Evolutionary conservation across 2,113 vertebrate species (phyloP).

Genomic region (Amblyopsis rosae): DNA sequence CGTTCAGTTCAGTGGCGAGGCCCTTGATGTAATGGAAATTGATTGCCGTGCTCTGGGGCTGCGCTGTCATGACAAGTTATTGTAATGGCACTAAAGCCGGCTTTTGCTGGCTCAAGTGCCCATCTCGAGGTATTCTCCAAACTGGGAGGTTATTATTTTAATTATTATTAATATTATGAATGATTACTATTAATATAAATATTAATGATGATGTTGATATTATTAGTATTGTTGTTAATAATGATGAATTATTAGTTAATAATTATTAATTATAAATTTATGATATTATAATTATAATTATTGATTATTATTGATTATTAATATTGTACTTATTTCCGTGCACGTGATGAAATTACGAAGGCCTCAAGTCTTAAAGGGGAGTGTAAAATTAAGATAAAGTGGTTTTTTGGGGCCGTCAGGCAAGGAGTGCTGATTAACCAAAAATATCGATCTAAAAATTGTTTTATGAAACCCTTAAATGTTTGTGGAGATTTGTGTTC

Average conservation of each 20-base stretch:
- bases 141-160: constrained; percentile 26
- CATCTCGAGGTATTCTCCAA: constrained; percentile 51
- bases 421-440: not conserved
- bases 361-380: not conserved
- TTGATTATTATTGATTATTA: too few species aligned
- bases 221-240: constrained; percentile 59
- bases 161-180: constrained; percentile 52
- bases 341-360: not conserved
- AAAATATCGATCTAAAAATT: constrained; percentile 18
- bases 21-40: constrained; percentile 74
- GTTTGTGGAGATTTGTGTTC: constrained; percentile 44
- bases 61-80: constrained; percentile 69
- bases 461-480: constrained; percentile 66
- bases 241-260: not conserved
- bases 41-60: constrained; percentile 67
- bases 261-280: constrained; percentile 56
- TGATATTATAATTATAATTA: not conserved
- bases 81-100: constrained; percentile 64
- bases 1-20: constrained; percentile 52
- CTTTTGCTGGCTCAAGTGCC: constrained; percentile 45
- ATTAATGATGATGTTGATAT: not conserved
- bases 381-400: constrained; percentile 20
- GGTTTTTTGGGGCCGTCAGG: constrained; percentile 13
- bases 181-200: too few species aligned
- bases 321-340: not conserved